phyloP scores from a whole-genome alignment of 2,888 invertebrate genomes.

The Synergus laeviventris region DNA sequence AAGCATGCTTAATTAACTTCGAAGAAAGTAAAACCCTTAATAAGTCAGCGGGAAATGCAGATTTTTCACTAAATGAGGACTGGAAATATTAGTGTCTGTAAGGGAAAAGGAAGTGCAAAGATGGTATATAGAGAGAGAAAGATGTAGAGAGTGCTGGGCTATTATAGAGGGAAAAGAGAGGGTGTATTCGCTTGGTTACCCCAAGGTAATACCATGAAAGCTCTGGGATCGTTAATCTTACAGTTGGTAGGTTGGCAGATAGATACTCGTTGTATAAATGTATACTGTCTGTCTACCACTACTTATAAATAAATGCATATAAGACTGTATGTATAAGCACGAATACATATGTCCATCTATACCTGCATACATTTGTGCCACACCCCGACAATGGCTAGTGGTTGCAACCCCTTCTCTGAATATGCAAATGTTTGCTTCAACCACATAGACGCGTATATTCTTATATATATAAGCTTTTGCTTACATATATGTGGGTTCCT shows the following conservation, averaged over 20 bases:
- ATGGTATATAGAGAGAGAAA: not conserved
- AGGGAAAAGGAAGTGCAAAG: not conserved
- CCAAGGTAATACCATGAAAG: constrained; percentile 62
- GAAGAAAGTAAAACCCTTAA: not conserved
- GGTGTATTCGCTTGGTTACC: constrained; percentile 6
- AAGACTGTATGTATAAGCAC: constrained; percentile 28
- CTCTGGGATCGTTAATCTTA: constrained; percentile 67
- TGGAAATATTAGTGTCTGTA: not conserved
- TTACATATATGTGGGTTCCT: not conserved
- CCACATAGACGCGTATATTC: not conserved
- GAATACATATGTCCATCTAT: constrained; percentile 26
- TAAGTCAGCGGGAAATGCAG: no score
- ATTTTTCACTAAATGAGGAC: no score
- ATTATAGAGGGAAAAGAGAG: constrained; percentile 4
- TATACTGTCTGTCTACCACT: constrained; percentile 44
- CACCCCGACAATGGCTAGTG: constrained; percentile 53
- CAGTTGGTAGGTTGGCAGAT: constrained; percentile 54
- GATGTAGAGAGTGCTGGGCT: not conserved
- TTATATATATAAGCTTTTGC: not conserved
- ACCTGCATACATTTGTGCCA: constrained; percentile 40
- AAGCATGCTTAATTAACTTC: not conserved
- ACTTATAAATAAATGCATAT: constrained; percentile 36
- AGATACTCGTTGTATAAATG: constrained; percentile 42
- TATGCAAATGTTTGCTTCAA: constrained; percentile 55
- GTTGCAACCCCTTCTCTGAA: constrained; percentile 52